A percentile compares a stretch with the other conserved stretches of the same genome.
Conservation (phyloP, 2,888 invertebrate genomes). For the Tinea pellionella region DNA sequence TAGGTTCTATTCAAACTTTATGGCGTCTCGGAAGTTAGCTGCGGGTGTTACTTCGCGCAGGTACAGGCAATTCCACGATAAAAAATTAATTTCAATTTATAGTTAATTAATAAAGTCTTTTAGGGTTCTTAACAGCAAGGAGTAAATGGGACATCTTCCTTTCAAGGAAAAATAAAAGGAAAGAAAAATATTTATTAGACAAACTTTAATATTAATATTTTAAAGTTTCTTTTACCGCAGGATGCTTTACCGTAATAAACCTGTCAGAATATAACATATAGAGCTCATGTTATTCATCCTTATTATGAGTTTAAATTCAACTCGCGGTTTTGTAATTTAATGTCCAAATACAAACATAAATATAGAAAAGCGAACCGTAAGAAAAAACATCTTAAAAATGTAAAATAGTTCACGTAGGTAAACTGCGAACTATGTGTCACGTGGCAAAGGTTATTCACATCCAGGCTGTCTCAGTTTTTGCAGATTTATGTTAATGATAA, state of each 20-base stretch:
- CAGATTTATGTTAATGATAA: neutral
- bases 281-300: neutral
- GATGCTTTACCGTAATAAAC: neutral
- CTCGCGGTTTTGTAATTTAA: slow-evolving; percentile 17
- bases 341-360: slow-evolving; percentile 19
- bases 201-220: neutral
- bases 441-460: slow-evolving; percentile 6
- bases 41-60: too few species aligned
- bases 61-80: too few species aligned
- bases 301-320: slow-evolving; percentile 12
- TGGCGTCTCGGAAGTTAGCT: too few species aligned
- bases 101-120: too few species aligned
- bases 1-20: too few species aligned
- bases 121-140: too few species aligned
- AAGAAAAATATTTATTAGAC: neutral
- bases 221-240: neutral
- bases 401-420: slow-evolving; percentile 21
- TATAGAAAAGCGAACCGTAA: slow-evolving; percentile 19
- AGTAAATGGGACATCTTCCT: too few species aligned
- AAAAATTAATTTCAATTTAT: too few species aligned
- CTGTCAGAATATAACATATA: neutral
- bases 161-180: too few species aligned
- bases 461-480: neutral
- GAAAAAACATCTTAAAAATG: slow-evolving; percentile 22
- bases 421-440: slow-evolving; percentile 5